Base-by-base conservation (phyloP, 2,888 invertebrate species). In the Xestia sexstrigata region DNA sequence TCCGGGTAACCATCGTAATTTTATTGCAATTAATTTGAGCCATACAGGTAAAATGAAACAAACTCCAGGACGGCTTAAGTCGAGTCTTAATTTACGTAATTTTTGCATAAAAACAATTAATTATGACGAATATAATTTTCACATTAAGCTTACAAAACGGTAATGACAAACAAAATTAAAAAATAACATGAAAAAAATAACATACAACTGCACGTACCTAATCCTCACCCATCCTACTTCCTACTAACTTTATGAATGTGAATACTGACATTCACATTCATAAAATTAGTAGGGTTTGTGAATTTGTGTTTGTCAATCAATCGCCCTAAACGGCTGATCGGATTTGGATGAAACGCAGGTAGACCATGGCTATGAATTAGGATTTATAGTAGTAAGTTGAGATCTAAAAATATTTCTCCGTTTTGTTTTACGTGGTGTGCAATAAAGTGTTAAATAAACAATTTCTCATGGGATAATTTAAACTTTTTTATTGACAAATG, bases 101-200 rank as follows among this genome's bases (percentile, higher is more conserved):
- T 6, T 76, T 67, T 75, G 67, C 79, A 82, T 79, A 66, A 78
- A 78, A 81, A 52, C 58, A 66, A 74, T 74, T 74, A 66, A 78
- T 73, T 72, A 73, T 30, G 11, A 49, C 17, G 30, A 58, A 66
- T 66, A 60, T 58, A 58, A 66, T 74, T 23, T 66, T 42, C 13
- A 45, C 20, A 66, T 80, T 55, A 42, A 58, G 49, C 8, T 42
- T 26, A 52, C 15, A 35, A 13, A 81, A 66, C 20, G 58, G 17
- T 65, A n/a, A 80, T 58, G 63, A 55, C 30, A 7, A 2, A 39
- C 20, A 30, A 30, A 2, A 47, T 71, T 7, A 42, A 70, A 72
- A 55, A 49, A 62, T 62, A 30, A n/a, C n/a, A n/a, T n/a, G n/a
- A n/a, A 42, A 70, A 72, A 55, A 49, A 62, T 62, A 30, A 30